Conservation (phyloP, 2,888 invertebrate genomes). For the Thyatira batis region DNA sequence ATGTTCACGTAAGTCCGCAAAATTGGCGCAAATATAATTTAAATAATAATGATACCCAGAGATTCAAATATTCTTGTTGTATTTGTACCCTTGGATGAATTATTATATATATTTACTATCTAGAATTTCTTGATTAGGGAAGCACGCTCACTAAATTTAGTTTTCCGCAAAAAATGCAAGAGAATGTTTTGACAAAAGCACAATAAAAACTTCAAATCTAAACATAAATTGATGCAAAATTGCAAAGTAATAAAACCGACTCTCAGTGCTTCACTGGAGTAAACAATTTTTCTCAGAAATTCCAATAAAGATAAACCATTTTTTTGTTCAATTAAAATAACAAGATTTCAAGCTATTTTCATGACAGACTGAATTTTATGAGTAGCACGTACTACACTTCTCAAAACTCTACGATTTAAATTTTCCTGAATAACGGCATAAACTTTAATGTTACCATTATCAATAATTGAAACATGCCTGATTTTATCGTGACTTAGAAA, state of each 20-base stretch:
- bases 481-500: too few relatives aligned
- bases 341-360: neutral
- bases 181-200: neutral
- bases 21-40: conserved; percentile 10
- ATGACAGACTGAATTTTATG: neutral
- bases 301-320: neutral
- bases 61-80: neutral
- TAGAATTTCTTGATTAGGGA: neutral
- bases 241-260: neutral
- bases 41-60: neutral
- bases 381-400: neutral
- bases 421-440: neutral
- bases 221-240: too few relatives aligned
- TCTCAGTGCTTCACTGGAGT: neutral
- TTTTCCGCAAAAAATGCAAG: neutral
- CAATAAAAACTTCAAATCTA: too few relatives aligned
- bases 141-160: neutral
- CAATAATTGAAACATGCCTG: too few relatives aligned
- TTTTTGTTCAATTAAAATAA: neutral
- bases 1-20: conserved; percentile 37
- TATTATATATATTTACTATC: too few relatives aligned
- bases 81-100: too few relatives aligned
- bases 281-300: neutral
- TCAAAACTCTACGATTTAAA: neutral
- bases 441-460: neutral